Percentiles rank a stretch among this genome's conserved stretches.
Conservation (phyloP, 2,797 vertebrate genomes). For the Alca torda region DNA sequence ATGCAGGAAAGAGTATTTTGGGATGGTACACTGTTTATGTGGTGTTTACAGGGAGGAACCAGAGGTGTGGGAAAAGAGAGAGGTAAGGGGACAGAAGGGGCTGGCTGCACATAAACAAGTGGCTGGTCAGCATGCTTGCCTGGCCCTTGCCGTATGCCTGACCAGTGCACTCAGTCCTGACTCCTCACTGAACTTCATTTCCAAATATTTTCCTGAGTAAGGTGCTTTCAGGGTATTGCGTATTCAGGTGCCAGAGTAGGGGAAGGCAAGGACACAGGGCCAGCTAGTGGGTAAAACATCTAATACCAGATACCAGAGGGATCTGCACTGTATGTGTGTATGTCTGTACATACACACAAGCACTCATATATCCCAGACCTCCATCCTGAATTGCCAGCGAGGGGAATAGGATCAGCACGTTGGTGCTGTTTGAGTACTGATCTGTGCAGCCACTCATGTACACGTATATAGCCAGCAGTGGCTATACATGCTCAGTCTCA, state of each 20-base stretch:
- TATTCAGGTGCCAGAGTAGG: neutral
- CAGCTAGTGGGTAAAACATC: neutral
- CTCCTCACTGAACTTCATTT: neutral
- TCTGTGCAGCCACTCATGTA: neutral
- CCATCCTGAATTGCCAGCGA: neutral
- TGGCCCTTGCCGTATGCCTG: neutral
- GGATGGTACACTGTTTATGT: neutral
- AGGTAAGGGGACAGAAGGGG: neutral
- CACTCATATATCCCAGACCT: too few species aligned
- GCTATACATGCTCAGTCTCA: neutral
- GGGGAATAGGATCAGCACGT: neutral
- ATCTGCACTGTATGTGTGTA: neutral
- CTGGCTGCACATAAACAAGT: neutral
- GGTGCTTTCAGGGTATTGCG: neutral
- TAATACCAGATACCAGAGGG: neutral
- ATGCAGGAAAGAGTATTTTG: neutral
- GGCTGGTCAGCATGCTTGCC: neutral
- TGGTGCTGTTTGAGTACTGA: neutral
- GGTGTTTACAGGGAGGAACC: neutral
- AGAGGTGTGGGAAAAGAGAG: neutral
- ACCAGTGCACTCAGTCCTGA: neutral
- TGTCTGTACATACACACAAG: too few species aligned
- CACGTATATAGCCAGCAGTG: accelerated
- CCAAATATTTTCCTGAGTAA: neutral
- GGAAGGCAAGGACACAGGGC: neutral